Conservation (phyloP, 2,113 vertebrate genomes). For the Poeciliopsis occidentalis region DNA sequence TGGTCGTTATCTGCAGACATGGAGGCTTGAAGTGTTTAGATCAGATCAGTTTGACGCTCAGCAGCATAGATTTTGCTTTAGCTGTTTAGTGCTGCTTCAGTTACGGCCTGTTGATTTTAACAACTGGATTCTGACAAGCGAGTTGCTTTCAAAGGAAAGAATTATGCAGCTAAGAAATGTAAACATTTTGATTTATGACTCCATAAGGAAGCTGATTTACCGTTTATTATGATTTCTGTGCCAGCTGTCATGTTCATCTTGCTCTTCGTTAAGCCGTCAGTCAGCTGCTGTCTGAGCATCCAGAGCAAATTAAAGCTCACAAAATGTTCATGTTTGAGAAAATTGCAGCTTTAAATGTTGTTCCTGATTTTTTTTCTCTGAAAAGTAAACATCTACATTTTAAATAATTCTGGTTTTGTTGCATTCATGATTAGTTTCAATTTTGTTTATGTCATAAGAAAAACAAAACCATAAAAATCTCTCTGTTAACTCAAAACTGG, state of each 20-base stretch:
- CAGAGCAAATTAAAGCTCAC: not conserved
- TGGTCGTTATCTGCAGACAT: constrained; percentile 30
- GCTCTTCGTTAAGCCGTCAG: not conserved
- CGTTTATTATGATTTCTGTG: not conserved
- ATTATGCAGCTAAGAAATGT: not conserved
- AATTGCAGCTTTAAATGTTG: not conserved
- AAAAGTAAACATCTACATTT: too few species aligned
- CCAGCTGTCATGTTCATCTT: not conserved
- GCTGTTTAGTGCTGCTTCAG: not conserved
- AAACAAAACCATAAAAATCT: too few species aligned
- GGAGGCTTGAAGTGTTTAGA: not conserved
- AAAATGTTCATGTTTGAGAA: not conserved
- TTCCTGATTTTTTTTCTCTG: too few species aligned
- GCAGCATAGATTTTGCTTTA: not conserved
- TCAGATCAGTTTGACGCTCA: constrained; percentile 1
- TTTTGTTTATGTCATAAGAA: too few species aligned
- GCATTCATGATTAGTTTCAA: too few species aligned
- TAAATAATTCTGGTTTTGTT: too few species aligned
- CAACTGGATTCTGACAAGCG: not conserved
- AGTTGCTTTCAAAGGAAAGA: constrained; percentile 1
- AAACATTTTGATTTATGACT: not conserved
- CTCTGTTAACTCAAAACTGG: too few species aligned
- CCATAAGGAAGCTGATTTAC: not conserved
- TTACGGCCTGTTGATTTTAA: not conserved
- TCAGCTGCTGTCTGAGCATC: not conserved